Conservation (phyloP, 2,888 invertebrate genomes). For the Drosophila antonietae region DNA sequence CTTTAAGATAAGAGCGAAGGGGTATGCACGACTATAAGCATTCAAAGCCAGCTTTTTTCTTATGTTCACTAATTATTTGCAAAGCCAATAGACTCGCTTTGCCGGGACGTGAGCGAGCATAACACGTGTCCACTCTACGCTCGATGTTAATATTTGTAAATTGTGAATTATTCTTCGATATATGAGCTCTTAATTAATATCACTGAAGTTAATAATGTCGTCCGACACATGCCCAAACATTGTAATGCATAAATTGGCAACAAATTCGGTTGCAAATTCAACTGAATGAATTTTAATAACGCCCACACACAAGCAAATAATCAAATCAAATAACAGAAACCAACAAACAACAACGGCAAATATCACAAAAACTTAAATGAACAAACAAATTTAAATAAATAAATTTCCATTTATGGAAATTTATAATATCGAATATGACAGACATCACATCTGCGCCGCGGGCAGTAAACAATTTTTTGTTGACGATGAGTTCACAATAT, state of each 20-base stretch:
- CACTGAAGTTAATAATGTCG: constrained; percentile 1
- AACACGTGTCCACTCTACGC: background rate
- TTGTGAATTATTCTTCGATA: constrained; percentile 19
- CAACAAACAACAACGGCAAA: background rate
- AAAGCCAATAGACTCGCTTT: background rate
- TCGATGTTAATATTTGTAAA: constrained; percentile 24
- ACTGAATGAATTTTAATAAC: constrained; percentile 10
- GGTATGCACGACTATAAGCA: no score
- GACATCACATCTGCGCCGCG: background rate
- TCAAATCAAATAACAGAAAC: constrained; percentile 22
- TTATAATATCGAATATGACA: background rate
- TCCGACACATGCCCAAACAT: constrained; percentile 12
- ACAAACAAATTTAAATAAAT: background rate
- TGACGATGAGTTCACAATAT: background rate
- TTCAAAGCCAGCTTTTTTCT: no score
- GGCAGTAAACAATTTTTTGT: background rate
- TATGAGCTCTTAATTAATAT: constrained; percentile 42
- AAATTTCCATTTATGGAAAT: background rate
- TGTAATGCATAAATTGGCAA: constrained; percentile 11
- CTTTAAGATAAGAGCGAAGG: no score
- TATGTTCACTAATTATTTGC: no score
- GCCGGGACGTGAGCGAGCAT: background rate
- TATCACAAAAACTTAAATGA: no score
- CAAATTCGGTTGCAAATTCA: constrained; percentile 6
- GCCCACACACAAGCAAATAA: constrained; percentile 2